These are phyloP conservation scores for Chloroceryle inda DNA, from an alignment of 2,797 vertebrate species.

Conservation along the genomic window DNA sequence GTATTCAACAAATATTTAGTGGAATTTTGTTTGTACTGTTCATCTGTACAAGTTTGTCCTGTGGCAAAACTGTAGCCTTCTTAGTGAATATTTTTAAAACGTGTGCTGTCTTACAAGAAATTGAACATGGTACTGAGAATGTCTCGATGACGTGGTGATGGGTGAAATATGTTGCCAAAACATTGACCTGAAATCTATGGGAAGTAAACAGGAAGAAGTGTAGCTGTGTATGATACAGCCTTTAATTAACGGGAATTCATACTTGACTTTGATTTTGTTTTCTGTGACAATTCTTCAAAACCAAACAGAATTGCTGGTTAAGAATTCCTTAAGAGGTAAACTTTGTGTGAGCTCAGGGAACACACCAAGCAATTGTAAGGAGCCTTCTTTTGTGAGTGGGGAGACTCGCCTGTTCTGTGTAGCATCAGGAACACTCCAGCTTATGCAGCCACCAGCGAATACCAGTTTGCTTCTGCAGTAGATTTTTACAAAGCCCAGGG, in stretches of 20 bases:
- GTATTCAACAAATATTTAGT: background rate
- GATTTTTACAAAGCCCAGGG: background rate
- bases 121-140: background rate
- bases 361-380: rapidly evolving
- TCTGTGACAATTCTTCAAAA: no score
- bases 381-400: background rate
- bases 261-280: background rate
- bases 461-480: background rate
- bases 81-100: background rate
- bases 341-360: background rate
- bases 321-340: background rate
- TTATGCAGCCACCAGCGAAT: background rate
- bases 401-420: background rate
- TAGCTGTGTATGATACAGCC: background rate
- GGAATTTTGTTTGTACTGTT: background rate
- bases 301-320: background rate
- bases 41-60: background rate
- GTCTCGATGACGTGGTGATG: background rate
- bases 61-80: background rate
- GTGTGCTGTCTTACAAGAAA: background rate
- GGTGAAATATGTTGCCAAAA: background rate
- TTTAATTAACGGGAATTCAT: background rate
- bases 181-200: background rate
- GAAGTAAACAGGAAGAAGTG: background rate
- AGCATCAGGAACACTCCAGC: background rate